A percentile compares a stretch with the other conserved stretches of the same genome.
Conservation (phyloP, 2,797 vertebrate species). For the Ctenosaura bakeri region DNA sequence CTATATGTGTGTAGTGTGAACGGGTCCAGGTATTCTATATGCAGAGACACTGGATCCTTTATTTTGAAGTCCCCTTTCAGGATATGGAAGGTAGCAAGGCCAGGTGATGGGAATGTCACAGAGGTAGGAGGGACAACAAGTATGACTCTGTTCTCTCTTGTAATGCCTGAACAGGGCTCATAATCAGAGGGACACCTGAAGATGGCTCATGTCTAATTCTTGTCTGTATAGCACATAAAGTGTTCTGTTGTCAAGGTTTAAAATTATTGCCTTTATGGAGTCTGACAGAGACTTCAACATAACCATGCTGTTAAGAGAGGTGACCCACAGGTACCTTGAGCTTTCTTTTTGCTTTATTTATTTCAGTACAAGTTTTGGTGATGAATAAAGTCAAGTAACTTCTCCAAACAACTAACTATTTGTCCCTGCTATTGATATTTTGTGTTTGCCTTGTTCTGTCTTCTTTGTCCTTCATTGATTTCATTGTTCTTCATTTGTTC, state of each 20-base stretch:
- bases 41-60: neutral
- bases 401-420: neutral
- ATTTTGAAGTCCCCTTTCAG: neutral
- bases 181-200: neutral
- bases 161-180: too few relatives aligned
- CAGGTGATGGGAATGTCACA: neutral
- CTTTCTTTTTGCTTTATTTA: constrained; percentile 9
- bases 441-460: constrained; percentile 47
- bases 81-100: neutral
- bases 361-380: neutral
- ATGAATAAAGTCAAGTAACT: constrained; percentile 15
- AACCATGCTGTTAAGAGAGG: neutral
- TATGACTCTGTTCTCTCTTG: neutral
- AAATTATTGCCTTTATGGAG: neutral
- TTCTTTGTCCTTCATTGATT: constrained; percentile 47
- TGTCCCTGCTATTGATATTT: constrained; percentile 37
- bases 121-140: neutral
- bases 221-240: too few relatives aligned
- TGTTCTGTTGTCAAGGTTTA: neutral
- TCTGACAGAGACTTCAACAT: neutral
- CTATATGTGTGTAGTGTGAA: too few relatives aligned
- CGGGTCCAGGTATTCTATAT: too few relatives aligned
- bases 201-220: neutral
- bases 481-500: constrained; percentile 48
- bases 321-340: neutral